Percentiles rank a stretch among this genome's conserved stretches.
phyloP scores from a whole-genome alignment of 2,797 vertebrate species.

The Bradypodion pumilum region DNA sequence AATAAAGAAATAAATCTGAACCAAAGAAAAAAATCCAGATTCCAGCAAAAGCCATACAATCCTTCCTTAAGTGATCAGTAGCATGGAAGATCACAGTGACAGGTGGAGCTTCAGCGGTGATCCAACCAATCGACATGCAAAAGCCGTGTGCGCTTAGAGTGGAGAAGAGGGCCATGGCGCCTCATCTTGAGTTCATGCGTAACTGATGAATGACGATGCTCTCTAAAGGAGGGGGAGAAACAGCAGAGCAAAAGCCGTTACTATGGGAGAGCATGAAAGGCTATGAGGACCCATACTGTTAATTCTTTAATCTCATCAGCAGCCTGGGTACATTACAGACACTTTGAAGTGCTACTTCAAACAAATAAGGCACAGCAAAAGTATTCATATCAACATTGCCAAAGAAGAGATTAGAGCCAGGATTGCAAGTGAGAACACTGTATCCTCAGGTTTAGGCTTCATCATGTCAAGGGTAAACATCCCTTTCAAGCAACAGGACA shows the following conservation, averaged over 20 bases:
- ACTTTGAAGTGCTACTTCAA: constrained; percentile 2
- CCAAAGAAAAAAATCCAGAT: constrained; percentile 37
- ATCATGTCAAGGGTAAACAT: background rate
- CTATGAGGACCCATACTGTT: constrained; percentile 13
- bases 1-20: constrained; percentile 49
- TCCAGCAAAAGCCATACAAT: constrained; percentile 61
- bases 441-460: background rate
- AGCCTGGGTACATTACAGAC: background rate
- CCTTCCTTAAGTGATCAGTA: constrained; percentile 76
- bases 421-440: background rate
- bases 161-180: constrained; percentile 33
- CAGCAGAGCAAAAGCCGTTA: constrained; percentile 53
- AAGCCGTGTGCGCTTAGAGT: constrained; percentile 59
- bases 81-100: constrained; percentile 68
- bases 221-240: constrained; percentile 76
- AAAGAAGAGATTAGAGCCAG: constrained; percentile 15
- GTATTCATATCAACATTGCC: constrained; percentile 6
- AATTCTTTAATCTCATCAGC: constrained; percentile 8
- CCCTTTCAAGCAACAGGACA: background rate
- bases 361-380: background rate
- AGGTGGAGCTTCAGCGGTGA: constrained; percentile 58
- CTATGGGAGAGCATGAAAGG: background rate
- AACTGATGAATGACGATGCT: constrained; percentile 83
- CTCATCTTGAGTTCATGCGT: constrained; percentile 80
- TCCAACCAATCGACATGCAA: constrained; percentile 63